Evolutionary conservation across 1,140 invertebrate genomes (phyloP).

Genomic region (Drosophila lowei): DNA sequence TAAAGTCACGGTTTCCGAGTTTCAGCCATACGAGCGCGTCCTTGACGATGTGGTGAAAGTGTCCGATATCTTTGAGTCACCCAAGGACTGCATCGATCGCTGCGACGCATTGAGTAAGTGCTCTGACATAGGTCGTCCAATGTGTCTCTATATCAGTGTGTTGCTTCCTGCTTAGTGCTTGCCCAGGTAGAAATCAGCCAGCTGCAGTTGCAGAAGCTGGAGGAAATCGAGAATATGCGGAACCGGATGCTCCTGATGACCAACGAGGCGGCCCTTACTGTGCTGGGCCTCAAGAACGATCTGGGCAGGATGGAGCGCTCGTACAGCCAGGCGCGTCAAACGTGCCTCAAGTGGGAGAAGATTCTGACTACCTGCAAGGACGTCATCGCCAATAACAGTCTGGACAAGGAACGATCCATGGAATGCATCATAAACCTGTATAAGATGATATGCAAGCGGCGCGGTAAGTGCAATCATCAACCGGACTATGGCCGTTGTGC

Average conservation of each 20-base stretch:
- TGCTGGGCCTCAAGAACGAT: slow-evolving; percentile 74
- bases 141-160: neutral
- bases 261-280: slow-evolving; percentile 62
- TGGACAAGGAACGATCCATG: slow-evolving; percentile 62
- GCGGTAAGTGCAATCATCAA: slow-evolving; percentile 26
- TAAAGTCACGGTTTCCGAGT: slow-evolving; percentile 60
- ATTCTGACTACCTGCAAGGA: slow-evolving; percentile 62
- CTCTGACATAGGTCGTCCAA: neutral
- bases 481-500: neutral
- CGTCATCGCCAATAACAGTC: slow-evolving; percentile 32
- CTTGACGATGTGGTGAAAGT: slow-evolving; percentile 69
- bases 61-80: slow-evolving; percentile 67
- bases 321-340: slow-evolving; percentile 56
- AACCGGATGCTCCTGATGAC: slow-evolving; percentile 63
- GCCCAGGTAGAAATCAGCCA: slow-evolving; percentile 70
- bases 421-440: slow-evolving; percentile 63
- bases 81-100: slow-evolving; percentile 76
- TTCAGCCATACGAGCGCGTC: slow-evolving; percentile 69
- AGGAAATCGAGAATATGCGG: slow-evolving; percentile 67
- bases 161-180: slow-evolving; percentile 47
- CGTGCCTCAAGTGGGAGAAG: slow-evolving; percentile 71
- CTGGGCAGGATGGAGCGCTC: slow-evolving; percentile 63
- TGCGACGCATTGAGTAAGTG: slow-evolving; percentile 76
- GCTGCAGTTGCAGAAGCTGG: slow-evolving; percentile 49
- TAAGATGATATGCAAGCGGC: slow-evolving; percentile 58